A percentile compares a stretch with the other conserved stretches of the same genome.
phyloP scores from a whole-genome alignment of 2,113 vertebrate species.

The Pipra filicauda region DNA sequence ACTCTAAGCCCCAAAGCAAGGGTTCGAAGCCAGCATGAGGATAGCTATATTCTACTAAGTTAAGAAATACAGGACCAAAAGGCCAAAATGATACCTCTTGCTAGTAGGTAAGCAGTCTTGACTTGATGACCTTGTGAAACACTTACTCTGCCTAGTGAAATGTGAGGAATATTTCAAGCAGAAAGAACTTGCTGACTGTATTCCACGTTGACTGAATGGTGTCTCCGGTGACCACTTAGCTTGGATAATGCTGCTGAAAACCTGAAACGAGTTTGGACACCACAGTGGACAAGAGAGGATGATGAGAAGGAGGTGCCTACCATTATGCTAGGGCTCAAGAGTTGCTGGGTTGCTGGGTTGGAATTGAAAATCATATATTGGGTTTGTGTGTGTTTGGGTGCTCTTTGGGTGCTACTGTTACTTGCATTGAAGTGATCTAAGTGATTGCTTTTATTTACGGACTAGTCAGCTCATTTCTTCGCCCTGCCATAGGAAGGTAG shows the following conservation, averaged over 20 bases:
- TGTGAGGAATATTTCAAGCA: background rate
- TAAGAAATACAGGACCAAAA: background rate
- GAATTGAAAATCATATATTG: background rate
- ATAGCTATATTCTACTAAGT: background rate
- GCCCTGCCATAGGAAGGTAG: background rate
- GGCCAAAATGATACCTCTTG: background rate
- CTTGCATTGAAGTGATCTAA: background rate
- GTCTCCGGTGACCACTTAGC: background rate
- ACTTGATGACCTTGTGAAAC: background rate
- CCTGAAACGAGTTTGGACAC: background rate
- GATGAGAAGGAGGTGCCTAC: background rate
- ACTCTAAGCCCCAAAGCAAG: slow-evolving; percentile 12
- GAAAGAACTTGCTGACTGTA: background rate
- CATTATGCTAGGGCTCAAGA: background rate
- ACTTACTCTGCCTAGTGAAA: background rate
- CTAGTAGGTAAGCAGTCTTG: background rate
- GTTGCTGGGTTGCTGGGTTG: background rate
- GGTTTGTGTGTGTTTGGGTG: background rate
- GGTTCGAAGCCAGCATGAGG: background rate
- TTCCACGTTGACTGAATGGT: background rate
- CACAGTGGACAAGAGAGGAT: background rate
- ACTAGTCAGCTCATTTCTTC: background rate
- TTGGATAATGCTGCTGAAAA: background rate
- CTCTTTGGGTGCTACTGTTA: background rate
- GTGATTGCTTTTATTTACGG: background rate